Base-by-base conservation (phyloP, 2,797 vertebrate genomes). In the Poeciliopsis paucimaculata region DNA sequence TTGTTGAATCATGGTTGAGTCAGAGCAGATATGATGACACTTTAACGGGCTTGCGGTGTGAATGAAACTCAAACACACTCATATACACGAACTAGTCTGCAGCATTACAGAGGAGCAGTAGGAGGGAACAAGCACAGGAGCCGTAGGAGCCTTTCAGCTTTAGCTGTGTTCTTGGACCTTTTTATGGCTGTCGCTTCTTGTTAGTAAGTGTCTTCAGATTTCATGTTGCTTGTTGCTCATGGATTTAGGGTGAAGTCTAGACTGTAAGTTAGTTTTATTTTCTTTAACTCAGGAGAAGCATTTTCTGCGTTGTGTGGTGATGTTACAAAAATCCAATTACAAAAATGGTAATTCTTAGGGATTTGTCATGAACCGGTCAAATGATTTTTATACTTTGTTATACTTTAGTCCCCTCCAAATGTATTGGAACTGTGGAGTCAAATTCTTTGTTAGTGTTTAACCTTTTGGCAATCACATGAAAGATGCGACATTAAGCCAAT, bases 1-100 rank as follows among this genome's bases (percentile, higher is more conserved):
- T 26, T 43, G 43, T 53, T 55, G 55, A 79, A 77, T 64, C 74
- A 78, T 86, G 80, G 85, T 81, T 90, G 90, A 92, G 89, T 92
- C 93, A 87, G 82, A 81, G 87, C 78, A 79, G 77, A 62, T 87
- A 76, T 88, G 74, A 82, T 68, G 75, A 76, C 79, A 79, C 86
- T 84, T 84, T 79, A 70, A 85, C 82, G 53, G 73, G 68, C 31
- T 78, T 84, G 70, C 66, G 72, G 49, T 43, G 80, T 87, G 87
- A 83, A 80, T 91, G 86, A 90, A 60, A 7, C 68, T 31, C 66
- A 41, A 72, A 39, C 53, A 39, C 81, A 11, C 31, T 64, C 82
- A 53, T 15, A 2, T 68, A 73, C 71, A 68, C 62, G 45, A 43
- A 74, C 39, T 26, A 57, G 62, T 51, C 39, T 15, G 43, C 36